Percentiles rank a stretch among this genome's conserved stretches.
phyloP scores from a whole-genome alignment of 1,140 invertebrate genomes.

The Drosophila santomea region DNA sequence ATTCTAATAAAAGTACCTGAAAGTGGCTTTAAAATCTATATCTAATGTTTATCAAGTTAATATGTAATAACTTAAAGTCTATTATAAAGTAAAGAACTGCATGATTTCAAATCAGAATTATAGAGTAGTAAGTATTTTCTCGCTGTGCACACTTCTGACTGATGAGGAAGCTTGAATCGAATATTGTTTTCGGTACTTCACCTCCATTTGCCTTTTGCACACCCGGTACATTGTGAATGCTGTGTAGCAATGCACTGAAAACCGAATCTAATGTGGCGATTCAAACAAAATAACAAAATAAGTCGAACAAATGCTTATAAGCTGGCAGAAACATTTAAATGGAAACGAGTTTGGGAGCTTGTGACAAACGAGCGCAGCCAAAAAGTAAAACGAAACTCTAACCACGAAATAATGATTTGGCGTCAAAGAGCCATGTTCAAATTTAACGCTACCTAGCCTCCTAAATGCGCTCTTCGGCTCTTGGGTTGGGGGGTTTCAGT shows the following conservation, averaged over 20 bases:
- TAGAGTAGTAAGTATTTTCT: neutral
- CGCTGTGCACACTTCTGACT: slow-evolving; percentile 23
- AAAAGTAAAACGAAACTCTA: slow-evolving; percentile 51
- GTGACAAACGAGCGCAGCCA: slow-evolving; percentile 63
- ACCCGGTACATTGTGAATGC: slow-evolving; percentile 11
- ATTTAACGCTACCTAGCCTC: slow-evolving; percentile 76
- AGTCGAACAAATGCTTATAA: slow-evolving; percentile 54
- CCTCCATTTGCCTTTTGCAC: slow-evolving; percentile 4
- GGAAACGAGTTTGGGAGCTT: slow-evolving; percentile 58
- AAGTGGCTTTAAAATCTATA: too few relatives aligned
- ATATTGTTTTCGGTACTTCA: slow-evolving; percentile 10
- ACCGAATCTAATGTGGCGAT: slow-evolving; percentile 46
- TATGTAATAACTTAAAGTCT: too few relatives aligned
- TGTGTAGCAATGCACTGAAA: slow-evolving; percentile 56
- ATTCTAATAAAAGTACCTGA: too few relatives aligned
- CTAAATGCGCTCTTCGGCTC: slow-evolving; percentile 12
- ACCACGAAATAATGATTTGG: slow-evolving; percentile 60
- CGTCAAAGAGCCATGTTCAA: slow-evolving; percentile 78
- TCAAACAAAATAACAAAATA: slow-evolving; percentile 48
- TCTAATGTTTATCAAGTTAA: too few relatives aligned
- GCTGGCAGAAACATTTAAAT: slow-evolving; percentile 47
- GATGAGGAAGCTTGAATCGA: slow-evolving; percentile 59
- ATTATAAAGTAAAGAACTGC: neutral
- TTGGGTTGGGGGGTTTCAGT: neutral
- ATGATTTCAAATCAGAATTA: too few relatives aligned